Evolutionary conservation across 2,888 invertebrate genomes (phyloP), one percentile per base, ranked within the genome.

Genomic region (Lomographa bimaculata): DNA sequence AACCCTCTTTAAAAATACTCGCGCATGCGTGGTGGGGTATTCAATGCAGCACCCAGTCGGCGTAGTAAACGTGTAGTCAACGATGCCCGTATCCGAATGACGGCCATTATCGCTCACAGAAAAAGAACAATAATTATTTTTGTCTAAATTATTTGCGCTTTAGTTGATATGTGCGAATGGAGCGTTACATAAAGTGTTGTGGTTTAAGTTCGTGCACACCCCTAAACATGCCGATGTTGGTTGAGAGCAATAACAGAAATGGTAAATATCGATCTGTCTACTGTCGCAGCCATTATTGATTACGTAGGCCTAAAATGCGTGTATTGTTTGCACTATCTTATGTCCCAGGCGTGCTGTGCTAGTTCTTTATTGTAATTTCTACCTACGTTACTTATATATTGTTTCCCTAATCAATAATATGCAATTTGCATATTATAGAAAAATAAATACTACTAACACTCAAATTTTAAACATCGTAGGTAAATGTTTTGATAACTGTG

Each of bases 201-300:
- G 42, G 42, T 57, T 58, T 58, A 50, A 54, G 57, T 59, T 63
- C 60, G 46, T 51, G 48, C 21, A 40, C 44, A 57, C 30, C 33
- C 29, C 24, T 34, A 56, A 76, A 73, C 73, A 89, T 89, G 89
- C 82, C 89, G 49, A 50, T 84, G 39, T 65, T 87, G 65, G 67
- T 87, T 46, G 78, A 85, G 57, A 60, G 71, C 49, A 78, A 63
- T 60, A 75, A 59, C 55, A 73, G 66, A 71, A 81, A 76, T 78
- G 89, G 89, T 89, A 84, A 86, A 66, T 87, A 89, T 87, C 71
- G 87, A 87, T 83, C 81, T 57, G 63, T 34, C 52, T 65, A 51
- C 55, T 46, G 46, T 60, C 63, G 74, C 78, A 64, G 83, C 84
- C 84, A 85, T 84, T 76, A 65, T 56, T 51, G 54, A 50, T 47